These are phyloP conservation scores for Tauraco hartlaubi DNA, from an alignment of 2,797 vertebrate species.

Conservation along the genomic window DNA sequence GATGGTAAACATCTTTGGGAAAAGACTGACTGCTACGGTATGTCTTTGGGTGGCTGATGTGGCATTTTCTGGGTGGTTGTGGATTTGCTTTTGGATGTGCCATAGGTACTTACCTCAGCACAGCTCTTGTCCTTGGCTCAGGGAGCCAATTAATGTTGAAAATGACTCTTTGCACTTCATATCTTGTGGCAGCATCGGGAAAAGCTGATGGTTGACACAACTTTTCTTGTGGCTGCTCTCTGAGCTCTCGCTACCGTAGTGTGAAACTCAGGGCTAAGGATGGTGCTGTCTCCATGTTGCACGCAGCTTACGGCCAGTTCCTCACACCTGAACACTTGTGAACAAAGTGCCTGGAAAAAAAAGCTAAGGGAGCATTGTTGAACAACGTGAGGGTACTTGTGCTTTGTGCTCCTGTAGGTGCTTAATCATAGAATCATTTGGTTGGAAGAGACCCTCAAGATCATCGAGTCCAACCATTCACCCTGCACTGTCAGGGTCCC, in stretches of 20 bases:
- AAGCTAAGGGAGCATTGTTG: background rate
- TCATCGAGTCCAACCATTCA: too few relatives aligned
- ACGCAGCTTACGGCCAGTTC: background rate
- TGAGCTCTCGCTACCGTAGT: background rate
- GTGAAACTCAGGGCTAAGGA: background rate
- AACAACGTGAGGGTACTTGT: background rate
- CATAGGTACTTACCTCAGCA: background rate
- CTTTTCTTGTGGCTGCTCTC: background rate
- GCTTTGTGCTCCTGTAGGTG: background rate
- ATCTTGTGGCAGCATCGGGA: background rate
- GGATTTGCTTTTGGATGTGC: background rate
- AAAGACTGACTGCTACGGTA: background rate
- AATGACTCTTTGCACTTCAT: background rate
- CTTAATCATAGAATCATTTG: too few relatives aligned
- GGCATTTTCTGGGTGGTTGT: background rate
- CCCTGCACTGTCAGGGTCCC: too few relatives aligned
- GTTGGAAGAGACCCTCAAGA: too few relatives aligned
- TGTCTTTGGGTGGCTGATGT: background rate
- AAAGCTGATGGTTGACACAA: background rate
- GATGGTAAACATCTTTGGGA: background rate
- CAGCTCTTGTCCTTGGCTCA: background rate
- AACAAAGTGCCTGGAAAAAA: background rate
- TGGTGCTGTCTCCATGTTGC: background rate
- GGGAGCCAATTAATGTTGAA: background rate
- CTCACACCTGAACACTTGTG: background rate